Evolutionary conservation across 2,888 invertebrate genomes (phyloP), one percentile per base, ranked within the genome.

Genomic region (Caenorhabditis virilis): DNA sequence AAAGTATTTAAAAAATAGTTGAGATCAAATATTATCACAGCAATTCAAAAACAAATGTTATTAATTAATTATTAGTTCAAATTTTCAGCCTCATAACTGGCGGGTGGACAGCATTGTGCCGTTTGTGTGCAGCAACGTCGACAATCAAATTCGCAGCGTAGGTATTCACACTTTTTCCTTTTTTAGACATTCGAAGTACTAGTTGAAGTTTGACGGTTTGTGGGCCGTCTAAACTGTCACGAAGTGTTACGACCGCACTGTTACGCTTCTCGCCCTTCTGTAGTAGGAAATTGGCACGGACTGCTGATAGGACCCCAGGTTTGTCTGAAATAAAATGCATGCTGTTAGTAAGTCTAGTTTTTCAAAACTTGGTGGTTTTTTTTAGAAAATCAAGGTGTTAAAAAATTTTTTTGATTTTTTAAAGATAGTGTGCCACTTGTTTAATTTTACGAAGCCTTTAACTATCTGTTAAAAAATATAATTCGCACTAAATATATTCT

Each of bases 71-170:
- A 30, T 30, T 30, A 9, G 30, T 30, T 30, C 13, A 9, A 6
- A 9, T 30, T 30, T 30, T 9, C 6, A 30, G 6, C 13, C 30
- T 30, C 39, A 54, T 54, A 2, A 62, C 26, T 16, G 64, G 64
- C 48, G 64, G 60, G 60, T 62, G 54, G 15, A 69, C 49, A 15
- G 55, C 33, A 41, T 63, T 66, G 42, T 68, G 72, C 52, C 72
- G 50, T 46, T 73, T 74, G 51, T 81, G 74, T 23, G 74, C 64
- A 3, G 85, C 84, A 35, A 85, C 84, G 70, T 84, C 84, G 6
- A 86, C 79, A 35, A 83, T 80, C 36, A 86, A 82, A 39, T 83
- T 84, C 30, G 86, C 85, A 16, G 84, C 80, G 18, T 85, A 86
- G 35, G 83, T 84, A 25, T 85, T 85, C 42, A 81, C 82, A 75